A percentile compares a stretch with the other conserved stretches of the same genome.
Conservation (phyloP, 2,113 vertebrate genomes). For the Morone chrysops region DNA sequence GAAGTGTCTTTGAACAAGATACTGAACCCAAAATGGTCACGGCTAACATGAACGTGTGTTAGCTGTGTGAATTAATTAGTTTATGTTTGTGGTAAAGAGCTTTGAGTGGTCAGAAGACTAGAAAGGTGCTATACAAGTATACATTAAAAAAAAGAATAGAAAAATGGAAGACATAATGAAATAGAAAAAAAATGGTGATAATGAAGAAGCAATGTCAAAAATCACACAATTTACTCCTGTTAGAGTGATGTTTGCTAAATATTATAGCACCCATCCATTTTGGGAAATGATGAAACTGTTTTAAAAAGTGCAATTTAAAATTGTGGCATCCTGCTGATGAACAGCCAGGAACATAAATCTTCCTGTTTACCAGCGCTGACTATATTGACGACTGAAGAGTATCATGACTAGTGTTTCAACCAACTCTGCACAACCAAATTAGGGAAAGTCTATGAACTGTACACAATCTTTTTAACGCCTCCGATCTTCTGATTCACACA, state of each 20-base stretch:
- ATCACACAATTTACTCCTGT: background rate
- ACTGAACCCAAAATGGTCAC: no score
- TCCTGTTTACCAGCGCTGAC: background rate
- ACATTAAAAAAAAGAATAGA: no score
- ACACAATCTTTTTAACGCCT: conserved; percentile 7
- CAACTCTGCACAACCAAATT: background rate
- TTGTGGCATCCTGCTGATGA: no score
- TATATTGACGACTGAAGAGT: background rate
- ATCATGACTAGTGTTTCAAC: background rate
- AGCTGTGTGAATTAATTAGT: no score
- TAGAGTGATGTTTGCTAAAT: background rate
- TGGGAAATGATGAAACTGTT: background rate
- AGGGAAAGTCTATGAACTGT: background rate
- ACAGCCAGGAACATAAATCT: background rate
- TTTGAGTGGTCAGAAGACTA: no score
- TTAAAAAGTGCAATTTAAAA: background rate
- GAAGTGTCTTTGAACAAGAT: no score
- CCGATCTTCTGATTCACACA: conserved; percentile 12
- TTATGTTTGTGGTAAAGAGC: no score
- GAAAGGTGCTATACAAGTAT: no score
- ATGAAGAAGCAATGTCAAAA: background rate
- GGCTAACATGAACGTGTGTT: no score
- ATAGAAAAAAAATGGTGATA: no score
- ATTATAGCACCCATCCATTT: background rate
- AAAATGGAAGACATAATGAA: no score